Percentiles rank a stretch among this genome's conserved stretches.
These are phyloP conservation scores for Muscina levida DNA, from an alignment of 2,888 invertebrate species.

Conservation along the genomic window DNA sequence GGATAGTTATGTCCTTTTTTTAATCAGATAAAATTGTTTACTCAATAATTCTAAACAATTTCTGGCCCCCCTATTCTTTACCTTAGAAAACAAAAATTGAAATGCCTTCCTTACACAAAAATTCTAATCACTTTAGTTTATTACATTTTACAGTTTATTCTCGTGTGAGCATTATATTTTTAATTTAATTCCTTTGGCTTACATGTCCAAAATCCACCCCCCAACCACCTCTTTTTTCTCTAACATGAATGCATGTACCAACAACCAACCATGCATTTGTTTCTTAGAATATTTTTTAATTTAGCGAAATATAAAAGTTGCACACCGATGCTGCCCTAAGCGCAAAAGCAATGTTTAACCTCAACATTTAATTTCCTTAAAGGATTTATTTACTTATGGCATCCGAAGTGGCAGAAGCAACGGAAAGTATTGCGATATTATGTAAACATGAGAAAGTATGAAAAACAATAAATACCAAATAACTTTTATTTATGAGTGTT, in stretches of 20 bases:
- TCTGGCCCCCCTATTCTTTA: no score
- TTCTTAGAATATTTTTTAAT: slow-evolving; percentile 8
- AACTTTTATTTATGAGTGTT: no score
- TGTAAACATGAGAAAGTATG: no score
- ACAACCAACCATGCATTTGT: not conserved
- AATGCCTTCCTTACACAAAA: no score
- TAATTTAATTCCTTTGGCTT: slow-evolving; percentile 17
- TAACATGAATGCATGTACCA: not conserved
- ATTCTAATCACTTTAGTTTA: slow-evolving; percentile 26
- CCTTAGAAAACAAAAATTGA: not conserved
- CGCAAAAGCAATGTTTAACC: not conserved
- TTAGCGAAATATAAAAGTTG: slow-evolving; percentile 13
- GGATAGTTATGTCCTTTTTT: no score
- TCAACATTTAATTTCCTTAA: slow-evolving; percentile 16
- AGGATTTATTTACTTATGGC: not conserved
- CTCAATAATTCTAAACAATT: no score
- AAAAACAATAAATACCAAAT: no score
- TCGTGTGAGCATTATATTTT: slow-evolving; percentile 3
- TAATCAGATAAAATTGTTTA: no score
- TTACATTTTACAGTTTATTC: not conserved
- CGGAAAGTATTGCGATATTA: not conserved
- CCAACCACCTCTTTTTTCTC: not conserved
- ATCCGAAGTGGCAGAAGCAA: not conserved
- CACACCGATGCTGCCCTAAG: not conserved
- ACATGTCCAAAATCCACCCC: not conserved